These are phyloP conservation scores for Zaprionus obscuricornis DNA, from an alignment of 2,888 invertebrate species.

Conservation along the genomic window DNA sequence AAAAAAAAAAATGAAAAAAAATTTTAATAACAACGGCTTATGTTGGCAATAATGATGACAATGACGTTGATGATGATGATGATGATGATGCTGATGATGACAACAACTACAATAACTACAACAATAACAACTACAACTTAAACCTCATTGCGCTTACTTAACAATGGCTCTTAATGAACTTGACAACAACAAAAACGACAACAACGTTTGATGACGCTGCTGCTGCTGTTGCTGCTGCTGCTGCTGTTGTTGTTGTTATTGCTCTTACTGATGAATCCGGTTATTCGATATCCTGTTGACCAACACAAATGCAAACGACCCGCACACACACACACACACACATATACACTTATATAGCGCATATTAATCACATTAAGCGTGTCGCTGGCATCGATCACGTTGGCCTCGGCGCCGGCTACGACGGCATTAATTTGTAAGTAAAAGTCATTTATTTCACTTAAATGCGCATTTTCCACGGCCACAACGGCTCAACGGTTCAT, in stretches of 20 bases:
- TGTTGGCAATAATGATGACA: conserved; percentile 29
- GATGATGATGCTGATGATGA: conserved; percentile 44
- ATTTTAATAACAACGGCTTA: conserved; percentile 73
- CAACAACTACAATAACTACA: conserved; percentile 34
- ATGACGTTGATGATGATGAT: conserved; percentile 20
- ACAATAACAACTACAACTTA: conserved; percentile 19
- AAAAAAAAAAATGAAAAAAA: too few species aligned
- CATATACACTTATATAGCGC: conserved; percentile 85
- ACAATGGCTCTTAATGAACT: conserved; percentile 63
- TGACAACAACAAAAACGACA: conserved; percentile 36
- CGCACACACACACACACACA: conserved; percentile 1
- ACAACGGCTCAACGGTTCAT: conserved; percentile 30
- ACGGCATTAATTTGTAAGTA: conserved; percentile 96
- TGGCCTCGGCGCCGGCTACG: conserved; percentile 94
- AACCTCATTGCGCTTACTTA: conserved; percentile 38
- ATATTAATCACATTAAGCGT: conserved; percentile 94
- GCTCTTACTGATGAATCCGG: too few species aligned
- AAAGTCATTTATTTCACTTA: conserved; percentile 80
- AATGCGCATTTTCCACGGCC: conserved; percentile 67
- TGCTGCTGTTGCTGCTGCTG: not conserved
- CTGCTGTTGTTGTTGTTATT: not conserved
- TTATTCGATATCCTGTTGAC: conserved; percentile 60
- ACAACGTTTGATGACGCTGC: conserved; percentile 14
- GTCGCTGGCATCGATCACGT: conserved; percentile 94
- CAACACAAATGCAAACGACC: conserved; percentile 36